Base-by-base conservation (phyloP, 2,888 invertebrate genomes). In the Abrostola tripartita region DNA sequence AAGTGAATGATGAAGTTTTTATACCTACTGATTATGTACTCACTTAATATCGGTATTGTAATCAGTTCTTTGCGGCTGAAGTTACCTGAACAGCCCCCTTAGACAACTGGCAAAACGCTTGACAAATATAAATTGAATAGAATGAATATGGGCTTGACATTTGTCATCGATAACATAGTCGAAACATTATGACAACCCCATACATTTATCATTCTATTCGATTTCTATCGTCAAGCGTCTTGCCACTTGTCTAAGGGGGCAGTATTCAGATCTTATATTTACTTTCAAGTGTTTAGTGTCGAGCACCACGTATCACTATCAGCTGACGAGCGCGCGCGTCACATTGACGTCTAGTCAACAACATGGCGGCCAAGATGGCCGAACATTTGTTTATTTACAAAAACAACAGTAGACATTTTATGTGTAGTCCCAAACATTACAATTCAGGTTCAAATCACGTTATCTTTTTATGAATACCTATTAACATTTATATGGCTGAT, bases 291-390 rank as follows among this genome's bases (percentile, higher is more conserved):
- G 66, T 68, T 72, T 71, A 67, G 42, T 58, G 59, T 64, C 63
- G 64, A 71, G 70, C 77, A 81, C 81, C 79, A 82, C 84, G 84
- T 87, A 68, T 70, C 53, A 41, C 66, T 70, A 90, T 90, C 92
- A 91, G 89, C 92, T 91, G 92, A 89, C 84, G 83, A 71, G 64
- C 61, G 70, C 64, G 57, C 78, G 79, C 92, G 92, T 93, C 92
- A 91, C 79, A 71, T 83, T 87, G 88, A 90, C 88, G 88, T 88
- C 78, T 83, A 70, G 74, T 81, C 79, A 76, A 83, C 82, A 92
- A 89, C 75, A 93, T 92, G 92, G 92, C 89, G 76, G 86, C 76
- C 87, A 92, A 90, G 66, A 92, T 92, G 90, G 91, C 88, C 65
- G 86, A 73, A 67, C 74, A 74, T 83, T 87, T 90, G 88, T 91